A percentile compares a stretch with the other conserved stretches of the same genome.
Conservation (phyloP, 2,797 vertebrate genomes). For the Arctocebus calabarensis region DNA sequence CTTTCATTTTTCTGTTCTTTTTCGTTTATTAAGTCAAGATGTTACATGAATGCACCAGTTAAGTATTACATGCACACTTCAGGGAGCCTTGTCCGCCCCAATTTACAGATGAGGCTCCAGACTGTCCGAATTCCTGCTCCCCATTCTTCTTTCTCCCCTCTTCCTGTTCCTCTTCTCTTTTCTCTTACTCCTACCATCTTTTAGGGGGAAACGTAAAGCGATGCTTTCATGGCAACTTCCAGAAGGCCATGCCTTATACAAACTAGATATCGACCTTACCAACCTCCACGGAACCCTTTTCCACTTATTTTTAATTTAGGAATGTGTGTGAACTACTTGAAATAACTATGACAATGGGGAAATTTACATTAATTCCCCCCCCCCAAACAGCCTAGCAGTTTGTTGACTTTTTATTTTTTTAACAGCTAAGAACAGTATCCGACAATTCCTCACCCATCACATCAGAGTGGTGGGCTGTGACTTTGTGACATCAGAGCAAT, state of each 20-base stretch:
- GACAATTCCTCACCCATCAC: constrained; percentile 79
- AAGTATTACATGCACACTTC: constrained; percentile 49
- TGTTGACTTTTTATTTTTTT: constrained; percentile 49
- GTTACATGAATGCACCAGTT: constrained; percentile 61
- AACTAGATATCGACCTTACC: background rate
- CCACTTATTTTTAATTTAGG: constrained; percentile 17
- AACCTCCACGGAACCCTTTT: background rate
- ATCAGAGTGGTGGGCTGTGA: constrained; percentile 74
- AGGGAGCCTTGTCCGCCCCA: background rate
- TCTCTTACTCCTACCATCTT: background rate
- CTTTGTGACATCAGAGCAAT: constrained; percentile 82
- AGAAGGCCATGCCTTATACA: background rate
- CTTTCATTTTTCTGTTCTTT: constrained; percentile 60
- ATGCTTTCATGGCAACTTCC: background rate
- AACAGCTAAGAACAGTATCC: constrained; percentile 60
- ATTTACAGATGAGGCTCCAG: background rate
- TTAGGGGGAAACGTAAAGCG: background rate
- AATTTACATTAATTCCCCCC: background rate
- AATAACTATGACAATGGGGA: background rate
- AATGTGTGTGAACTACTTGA: background rate
- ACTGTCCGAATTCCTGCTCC: background rate
- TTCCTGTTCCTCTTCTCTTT: too few relatives aligned
- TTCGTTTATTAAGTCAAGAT: constrained; percentile 81
- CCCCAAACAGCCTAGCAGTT: constrained; percentile 45
- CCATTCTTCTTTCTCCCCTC: too few relatives aligned